A percentile compares a stretch with the other conserved stretches of the same genome.
These are phyloP conservation scores for Hystrix cristata DNA, from an alignment of 2,113 vertebrate genomes.

Conservation along the genomic window DNA sequence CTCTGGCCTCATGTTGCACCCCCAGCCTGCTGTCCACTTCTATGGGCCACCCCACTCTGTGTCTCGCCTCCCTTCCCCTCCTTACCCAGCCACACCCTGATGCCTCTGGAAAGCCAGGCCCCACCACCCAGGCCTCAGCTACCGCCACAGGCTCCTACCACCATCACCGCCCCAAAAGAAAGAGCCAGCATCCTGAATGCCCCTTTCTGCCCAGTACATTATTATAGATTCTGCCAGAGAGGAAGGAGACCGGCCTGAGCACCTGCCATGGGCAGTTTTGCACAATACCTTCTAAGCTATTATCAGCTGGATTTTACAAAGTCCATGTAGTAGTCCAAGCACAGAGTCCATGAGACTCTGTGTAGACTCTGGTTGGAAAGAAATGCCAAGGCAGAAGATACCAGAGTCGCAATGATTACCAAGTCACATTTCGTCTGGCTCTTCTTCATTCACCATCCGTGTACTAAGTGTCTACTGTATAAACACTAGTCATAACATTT, in stretches of 20 bases:
- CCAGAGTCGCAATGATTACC: background rate
- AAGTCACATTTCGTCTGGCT: background rate
- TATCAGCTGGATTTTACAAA: background rate
- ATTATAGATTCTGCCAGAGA: background rate
- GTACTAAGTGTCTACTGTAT: background rate
- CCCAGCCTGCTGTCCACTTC: background rate
- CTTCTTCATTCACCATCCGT: background rate
- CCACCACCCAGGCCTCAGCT: background rate
- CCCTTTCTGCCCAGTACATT: background rate
- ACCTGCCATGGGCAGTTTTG: background rate
- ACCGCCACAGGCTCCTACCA: fast-evolving
- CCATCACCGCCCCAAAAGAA: background rate
- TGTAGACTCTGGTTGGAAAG: background rate
- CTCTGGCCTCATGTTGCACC: background rate
- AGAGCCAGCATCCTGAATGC: background rate
- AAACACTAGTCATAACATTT: background rate
- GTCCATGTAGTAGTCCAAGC: background rate
- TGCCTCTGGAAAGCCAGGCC: background rate
- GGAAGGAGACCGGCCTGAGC: background rate
- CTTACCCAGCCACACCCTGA: background rate
- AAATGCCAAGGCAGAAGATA: fast-evolving
- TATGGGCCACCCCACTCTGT: fast-evolving
- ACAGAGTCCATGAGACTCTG: fast-evolving
- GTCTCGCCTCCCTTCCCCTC: fast-evolving
- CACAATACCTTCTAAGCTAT: background rate